These are phyloP conservation scores for Axis porcinus DNA, from an alignment of 2,113 vertebrate species.

Conservation along the genomic window DNA sequence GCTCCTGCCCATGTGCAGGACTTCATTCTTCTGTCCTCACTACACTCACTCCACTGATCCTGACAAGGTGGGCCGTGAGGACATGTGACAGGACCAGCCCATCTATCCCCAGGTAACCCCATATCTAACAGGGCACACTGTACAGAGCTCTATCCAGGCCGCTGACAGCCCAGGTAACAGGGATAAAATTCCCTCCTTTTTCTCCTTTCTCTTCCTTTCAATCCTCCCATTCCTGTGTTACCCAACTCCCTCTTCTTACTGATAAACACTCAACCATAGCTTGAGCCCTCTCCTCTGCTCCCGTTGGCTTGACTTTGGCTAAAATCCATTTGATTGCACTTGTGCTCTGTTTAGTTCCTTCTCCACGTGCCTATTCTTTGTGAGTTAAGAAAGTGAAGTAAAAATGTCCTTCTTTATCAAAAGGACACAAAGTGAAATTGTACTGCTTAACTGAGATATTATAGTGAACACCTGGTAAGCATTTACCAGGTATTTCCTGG, in stretches of 20 bases:
- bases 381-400: neutral
- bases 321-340: neutral
- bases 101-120: neutral
- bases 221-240: neutral
- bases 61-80: neutral
- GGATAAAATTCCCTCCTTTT: neutral
- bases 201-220: neutral
- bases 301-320: neutral
- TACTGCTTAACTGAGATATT: neutral
- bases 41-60: neutral
- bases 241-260: neutral
- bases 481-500: neutral
- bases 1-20: neutral
- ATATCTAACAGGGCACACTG: fast-evolving
- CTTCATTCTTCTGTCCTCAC: neutral
- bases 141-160: neutral
- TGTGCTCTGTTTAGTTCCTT: slow-evolving; percentile 30
- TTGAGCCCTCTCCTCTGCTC: neutral
- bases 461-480: neutral
- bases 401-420: neutral
- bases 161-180: neutral
- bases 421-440: neutral
- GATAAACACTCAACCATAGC: neutral
- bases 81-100: neutral
- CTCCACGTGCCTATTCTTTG: neutral